These are phyloP conservation scores for Drosophila leontia DNA, from an alignment of 1,140 invertebrate species.

Conservation along the genomic window DNA sequence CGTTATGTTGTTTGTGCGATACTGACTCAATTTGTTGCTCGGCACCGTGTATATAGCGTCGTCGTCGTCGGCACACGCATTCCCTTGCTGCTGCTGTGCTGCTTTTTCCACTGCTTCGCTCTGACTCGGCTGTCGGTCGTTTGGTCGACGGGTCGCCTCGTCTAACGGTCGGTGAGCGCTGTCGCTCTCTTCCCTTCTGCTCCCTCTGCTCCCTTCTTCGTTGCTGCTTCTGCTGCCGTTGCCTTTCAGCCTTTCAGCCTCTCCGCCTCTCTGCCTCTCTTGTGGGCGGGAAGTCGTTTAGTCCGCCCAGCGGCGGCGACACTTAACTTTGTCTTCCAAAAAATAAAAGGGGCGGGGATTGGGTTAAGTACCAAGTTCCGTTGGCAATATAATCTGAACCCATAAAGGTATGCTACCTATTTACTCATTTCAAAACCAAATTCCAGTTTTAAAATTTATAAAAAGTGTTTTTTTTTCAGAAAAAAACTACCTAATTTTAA, in stretches of 20 bases:
- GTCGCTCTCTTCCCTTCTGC: conserved; percentile 16
- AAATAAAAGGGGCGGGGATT: background rate
- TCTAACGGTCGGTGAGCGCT: conserved; percentile 15
- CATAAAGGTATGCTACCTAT: conserved; percentile 40
- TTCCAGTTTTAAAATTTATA: background rate
- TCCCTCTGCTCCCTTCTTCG: background rate
- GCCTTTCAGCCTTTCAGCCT: background rate
- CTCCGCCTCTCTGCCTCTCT: conserved; percentile 9
- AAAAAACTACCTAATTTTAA: background rate
- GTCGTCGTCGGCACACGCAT: conserved; percentile 24
- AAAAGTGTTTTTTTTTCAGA: too few species aligned
- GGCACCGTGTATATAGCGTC: conserved; percentile 68
- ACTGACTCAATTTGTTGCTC: conserved; percentile 84
- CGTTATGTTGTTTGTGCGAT: conserved; percentile 85
- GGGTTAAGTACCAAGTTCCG: conserved; percentile 1
- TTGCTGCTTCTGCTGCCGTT: background rate
- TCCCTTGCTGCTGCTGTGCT: conserved; percentile 19
- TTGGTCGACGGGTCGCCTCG: conserved; percentile 26
- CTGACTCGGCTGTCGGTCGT: conserved; percentile 39
- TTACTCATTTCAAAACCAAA: background rate
- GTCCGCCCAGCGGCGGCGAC: conserved; percentile 39
- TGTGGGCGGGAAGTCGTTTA: conserved; percentile 32
- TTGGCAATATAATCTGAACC: conserved; percentile 6
- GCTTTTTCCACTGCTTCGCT: conserved; percentile 5
- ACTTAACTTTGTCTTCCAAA: conserved; percentile 14